Conservation (phyloP, 2,888 invertebrate species). For the Nymphalis urticae region DNA sequence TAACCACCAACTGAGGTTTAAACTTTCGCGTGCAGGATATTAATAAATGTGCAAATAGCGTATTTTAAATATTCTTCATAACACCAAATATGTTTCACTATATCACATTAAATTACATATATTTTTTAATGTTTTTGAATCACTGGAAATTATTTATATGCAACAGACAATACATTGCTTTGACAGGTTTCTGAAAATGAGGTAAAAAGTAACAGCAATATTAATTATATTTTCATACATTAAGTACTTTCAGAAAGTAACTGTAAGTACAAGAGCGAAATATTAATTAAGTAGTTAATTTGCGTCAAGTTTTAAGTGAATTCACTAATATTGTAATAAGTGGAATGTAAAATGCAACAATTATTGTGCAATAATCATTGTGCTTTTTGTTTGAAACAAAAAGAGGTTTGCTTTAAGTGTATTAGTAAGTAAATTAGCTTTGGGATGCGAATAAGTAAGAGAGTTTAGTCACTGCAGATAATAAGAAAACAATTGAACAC, state of each 20-base stretch:
- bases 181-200: neutral
- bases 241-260: slow-evolving; percentile 19
- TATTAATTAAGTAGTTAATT: slow-evolving; percentile 8
- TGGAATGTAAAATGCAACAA: slow-evolving; percentile 46
- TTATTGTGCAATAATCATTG: slow-evolving; percentile 44
- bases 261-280: slow-evolving; percentile 10
- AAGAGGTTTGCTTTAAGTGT: slow-evolving; percentile 18
- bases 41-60: slow-evolving; percentile 29
- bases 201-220: neutral
- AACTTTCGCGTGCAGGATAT: slow-evolving; percentile 27
- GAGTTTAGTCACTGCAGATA: neutral
- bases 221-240: neutral
- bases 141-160: slow-evolving; percentile 3
- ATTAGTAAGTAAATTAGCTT: slow-evolving; percentile 20
- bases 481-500: neutral
- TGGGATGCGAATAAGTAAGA: neutral
- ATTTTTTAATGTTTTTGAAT: neutral
- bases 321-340: slow-evolving; percentile 19
- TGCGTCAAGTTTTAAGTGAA: slow-evolving; percentile 7
- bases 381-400: slow-evolving; percentile 34
- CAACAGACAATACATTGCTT: neutral
- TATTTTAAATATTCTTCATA: slow-evolving; percentile 24
- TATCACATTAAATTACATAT: slow-evolving; percentile 23
- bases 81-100: slow-evolving; percentile 16
- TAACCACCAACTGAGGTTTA: slow-evolving; percentile 19